Conservation (phyloP, 2,113 vertebrate genomes). For the Struthidea cinerea region DNA sequence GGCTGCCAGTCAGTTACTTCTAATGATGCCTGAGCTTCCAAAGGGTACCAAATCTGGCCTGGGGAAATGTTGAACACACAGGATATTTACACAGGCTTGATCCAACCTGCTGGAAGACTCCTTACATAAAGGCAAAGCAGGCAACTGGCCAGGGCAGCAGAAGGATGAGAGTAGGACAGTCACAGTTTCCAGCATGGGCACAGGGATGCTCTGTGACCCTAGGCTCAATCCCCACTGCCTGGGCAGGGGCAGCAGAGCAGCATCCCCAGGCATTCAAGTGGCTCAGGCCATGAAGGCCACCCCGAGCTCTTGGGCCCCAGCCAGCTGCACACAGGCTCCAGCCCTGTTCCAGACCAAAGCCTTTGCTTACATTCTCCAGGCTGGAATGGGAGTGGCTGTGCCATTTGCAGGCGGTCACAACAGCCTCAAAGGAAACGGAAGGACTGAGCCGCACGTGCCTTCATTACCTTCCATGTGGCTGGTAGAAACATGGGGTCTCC, state of each 20-base stretch:
- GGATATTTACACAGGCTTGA: background rate
- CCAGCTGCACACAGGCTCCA: background rate
- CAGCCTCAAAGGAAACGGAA: background rate
- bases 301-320: background rate
- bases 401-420: background rate
- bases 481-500: background rate
- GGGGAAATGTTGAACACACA: background rate
- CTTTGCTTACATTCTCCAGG: background rate
- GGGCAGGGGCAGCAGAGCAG: background rate
- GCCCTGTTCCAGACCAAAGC: background rate
- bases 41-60: background rate
- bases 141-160: background rate
- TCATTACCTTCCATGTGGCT: background rate
- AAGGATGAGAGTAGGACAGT: background rate
- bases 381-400: background rate
- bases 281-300: background rate
- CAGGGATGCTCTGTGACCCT: background rate
- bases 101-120: background rate
- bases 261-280: background rate
- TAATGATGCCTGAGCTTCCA: background rate
- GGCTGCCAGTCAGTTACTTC: background rate
- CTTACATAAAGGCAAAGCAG: background rate
- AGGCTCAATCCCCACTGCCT: background rate
- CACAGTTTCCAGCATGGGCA: background rate
- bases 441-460: accelerated